Base-by-base conservation (phyloP, 1,140 invertebrate genomes). In the Chironomus tepperi region DNA sequence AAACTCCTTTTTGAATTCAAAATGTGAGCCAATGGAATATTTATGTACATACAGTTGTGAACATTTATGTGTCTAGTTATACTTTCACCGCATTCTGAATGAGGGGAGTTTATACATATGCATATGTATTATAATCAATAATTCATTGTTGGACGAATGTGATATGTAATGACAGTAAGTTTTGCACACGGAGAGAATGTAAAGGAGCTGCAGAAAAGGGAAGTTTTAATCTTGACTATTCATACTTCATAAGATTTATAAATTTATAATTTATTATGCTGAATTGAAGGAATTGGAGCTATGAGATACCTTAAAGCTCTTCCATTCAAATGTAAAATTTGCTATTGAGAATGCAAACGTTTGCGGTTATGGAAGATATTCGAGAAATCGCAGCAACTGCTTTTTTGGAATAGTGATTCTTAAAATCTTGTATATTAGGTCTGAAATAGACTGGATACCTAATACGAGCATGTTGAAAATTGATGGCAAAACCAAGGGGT, bases 121-220 rank as follows among this genome's bases (percentile, higher is more conserved):
- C 47, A 12, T n/a, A 57, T n/a, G n/a, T n/a, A 57, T 57, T 57
- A 57, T 57, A 57, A 57, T 57, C 47, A 57, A 57, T 57, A 57
- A 57, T 57, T 57, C 47, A 57, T 57, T 57, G 47, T 57, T 12
- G 47, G 47, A n/a, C 7, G 47, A 57, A 57, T 57, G 12, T 15
- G 47, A 57, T 57, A 57, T 57, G 47, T n/a, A 57, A 57, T 57
- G 47, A 57, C 47, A 57, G 47, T 10, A 15, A 34, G 24, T 34
- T 2, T 34, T 34, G 24, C 24, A 34, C 5, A 34, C 2, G n/a
- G 12, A n/a, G 12, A 57, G 12, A 57, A 57, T 57, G n/a, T 9
- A 57, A 57, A 57, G 47, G n/a, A 12, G 47, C 47, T 57, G 12
- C n/a, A 34, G 24, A 34, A n/a, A 15, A 57, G 47, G n/a, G 47